These are phyloP conservation scores for Macrosteles quadrilineatus DNA, from an alignment of 1,140 invertebrate species.

Conservation along the genomic window DNA sequence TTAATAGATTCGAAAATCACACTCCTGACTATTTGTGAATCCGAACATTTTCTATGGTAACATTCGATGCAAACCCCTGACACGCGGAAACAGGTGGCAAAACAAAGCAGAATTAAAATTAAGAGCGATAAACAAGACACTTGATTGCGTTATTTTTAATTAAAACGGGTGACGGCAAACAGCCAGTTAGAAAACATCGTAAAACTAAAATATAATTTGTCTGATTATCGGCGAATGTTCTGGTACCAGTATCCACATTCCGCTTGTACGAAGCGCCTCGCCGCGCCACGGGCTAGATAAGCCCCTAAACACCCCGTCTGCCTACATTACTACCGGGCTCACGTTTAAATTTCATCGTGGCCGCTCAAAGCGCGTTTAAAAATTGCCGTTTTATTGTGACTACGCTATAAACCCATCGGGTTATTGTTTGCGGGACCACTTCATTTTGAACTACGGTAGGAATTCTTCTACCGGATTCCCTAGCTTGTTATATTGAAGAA, in stretches of 20 bases:
- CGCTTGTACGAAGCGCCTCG: background rate
- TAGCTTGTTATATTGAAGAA: too few species aligned
- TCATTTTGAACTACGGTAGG: too few species aligned
- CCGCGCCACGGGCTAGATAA: background rate
- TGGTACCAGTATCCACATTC: background rate
- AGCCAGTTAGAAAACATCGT: slow-evolving; percentile 14
- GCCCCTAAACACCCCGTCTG: background rate
- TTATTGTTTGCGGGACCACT: background rate
- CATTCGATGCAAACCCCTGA: too few species aligned
- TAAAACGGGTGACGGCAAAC: slow-evolving; percentile 10
- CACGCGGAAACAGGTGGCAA: background rate
- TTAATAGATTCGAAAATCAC: too few species aligned
- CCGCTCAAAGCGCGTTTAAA: background rate
- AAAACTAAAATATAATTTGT: slow-evolving; percentile 15
- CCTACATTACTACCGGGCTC: background rate
- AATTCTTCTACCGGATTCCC: too few species aligned
- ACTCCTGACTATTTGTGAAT: too few species aligned
- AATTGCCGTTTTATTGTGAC: background rate
- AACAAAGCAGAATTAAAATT: background rate
- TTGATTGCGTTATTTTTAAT: slow-evolving; percentile 17
- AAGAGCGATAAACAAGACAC: background rate
- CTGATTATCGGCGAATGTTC: slow-evolving; percentile 4
- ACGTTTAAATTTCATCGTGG: background rate
- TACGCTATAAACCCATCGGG: background rate
- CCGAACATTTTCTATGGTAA: too few species aligned